A percentile compares a stretch with the other conserved stretches of the same genome.
These are phyloP conservation scores for Acipenser oxyrinchus DNA, from an alignment of 2,797 vertebrate genomes.

Conservation along the genomic window DNA sequence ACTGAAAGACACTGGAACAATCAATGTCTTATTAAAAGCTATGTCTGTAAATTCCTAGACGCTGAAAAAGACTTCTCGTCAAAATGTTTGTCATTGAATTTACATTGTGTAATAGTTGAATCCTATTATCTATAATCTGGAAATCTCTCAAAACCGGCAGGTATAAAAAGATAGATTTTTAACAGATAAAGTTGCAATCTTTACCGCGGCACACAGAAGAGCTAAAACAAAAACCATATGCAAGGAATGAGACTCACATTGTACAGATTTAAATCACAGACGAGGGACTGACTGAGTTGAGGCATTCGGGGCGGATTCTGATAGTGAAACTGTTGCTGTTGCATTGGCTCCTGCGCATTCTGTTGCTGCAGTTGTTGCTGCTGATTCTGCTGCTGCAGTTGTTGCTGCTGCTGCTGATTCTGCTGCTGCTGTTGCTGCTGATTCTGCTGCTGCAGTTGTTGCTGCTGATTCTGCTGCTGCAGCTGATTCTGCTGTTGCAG, in stretches of 20 bases:
- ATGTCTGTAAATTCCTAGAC: too few relatives aligned
- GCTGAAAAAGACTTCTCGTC: too few relatives aligned
- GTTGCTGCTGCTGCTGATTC: constrained; percentile 33
- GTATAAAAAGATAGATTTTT: too few relatives aligned
- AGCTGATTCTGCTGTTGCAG: constrained; percentile 26
- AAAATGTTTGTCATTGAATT: too few relatives aligned
- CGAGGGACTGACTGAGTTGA: constrained; percentile 49
- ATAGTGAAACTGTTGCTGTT: constrained; percentile 46
- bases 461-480: constrained; percentile 36
- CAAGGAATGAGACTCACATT: constrained; percentile 59
- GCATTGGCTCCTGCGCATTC: constrained; percentile 26
- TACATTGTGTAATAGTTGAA: too few relatives aligned
- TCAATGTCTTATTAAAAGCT: too few relatives aligned
- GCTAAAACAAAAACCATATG: too few relatives aligned
- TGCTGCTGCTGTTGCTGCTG: constrained; percentile 30
- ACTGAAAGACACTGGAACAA: too few relatives aligned
- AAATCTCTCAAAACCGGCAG: too few relatives aligned
- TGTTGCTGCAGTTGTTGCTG: constrained; percentile 30
- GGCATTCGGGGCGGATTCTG: background rate
- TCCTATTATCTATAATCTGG: too few relatives aligned
- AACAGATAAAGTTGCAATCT: too few relatives aligned
- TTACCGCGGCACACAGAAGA: too few relatives aligned
- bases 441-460: constrained; percentile 37
- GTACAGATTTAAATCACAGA: constrained; percentile 61
- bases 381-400: constrained; percentile 25